A percentile compares a stretch with the other conserved stretches of the same genome.
Evolutionary conservation across 2,113 vertebrate species (phyloP).

Genomic region (Crypturellus undulatus): DNA sequence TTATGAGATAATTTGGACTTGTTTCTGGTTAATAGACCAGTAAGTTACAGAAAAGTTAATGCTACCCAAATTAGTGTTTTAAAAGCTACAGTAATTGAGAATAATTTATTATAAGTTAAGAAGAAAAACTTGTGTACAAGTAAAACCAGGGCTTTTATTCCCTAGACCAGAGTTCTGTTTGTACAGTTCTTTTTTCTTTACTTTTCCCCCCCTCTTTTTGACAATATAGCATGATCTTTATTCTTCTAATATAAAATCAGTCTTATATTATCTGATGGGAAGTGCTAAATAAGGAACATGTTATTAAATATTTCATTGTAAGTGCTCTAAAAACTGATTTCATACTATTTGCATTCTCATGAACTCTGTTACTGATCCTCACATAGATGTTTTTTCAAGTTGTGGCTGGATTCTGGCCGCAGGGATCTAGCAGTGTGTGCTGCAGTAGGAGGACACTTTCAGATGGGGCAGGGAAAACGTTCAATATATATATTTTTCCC

Average conservation of each 20-base stretch:
- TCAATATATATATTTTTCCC: not conserved
- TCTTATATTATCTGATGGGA: not conserved
- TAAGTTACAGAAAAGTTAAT: not conserved
- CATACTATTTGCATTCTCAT: not conserved
- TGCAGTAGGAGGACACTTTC: not conserved
- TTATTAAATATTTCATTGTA: not conserved
- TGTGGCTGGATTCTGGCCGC: not conserved
- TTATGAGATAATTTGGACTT: not conserved
- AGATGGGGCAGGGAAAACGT: not conserved
- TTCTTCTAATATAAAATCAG: not conserved
- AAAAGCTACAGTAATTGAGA: not conserved
- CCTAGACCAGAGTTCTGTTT: not conserved
- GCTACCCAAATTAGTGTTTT: not conserved
- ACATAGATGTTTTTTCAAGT: not conserved
- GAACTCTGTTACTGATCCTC: not conserved
- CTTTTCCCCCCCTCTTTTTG: not conserved
- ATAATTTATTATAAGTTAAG: not conserved
- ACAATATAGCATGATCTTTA: not conserved
- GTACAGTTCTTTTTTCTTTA: not conserved
- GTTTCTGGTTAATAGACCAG: conserved; percentile 8
- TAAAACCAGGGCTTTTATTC: not conserved
- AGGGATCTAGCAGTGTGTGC: not conserved
- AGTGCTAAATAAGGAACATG: not conserved
- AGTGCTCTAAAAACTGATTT: not conserved
- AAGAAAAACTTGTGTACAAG: not conserved